Evolutionary conservation across 2,888 invertebrate species (phyloP), one percentile per base, ranked within the genome.

Genomic region (Patella ulyssiponensis): DNA sequence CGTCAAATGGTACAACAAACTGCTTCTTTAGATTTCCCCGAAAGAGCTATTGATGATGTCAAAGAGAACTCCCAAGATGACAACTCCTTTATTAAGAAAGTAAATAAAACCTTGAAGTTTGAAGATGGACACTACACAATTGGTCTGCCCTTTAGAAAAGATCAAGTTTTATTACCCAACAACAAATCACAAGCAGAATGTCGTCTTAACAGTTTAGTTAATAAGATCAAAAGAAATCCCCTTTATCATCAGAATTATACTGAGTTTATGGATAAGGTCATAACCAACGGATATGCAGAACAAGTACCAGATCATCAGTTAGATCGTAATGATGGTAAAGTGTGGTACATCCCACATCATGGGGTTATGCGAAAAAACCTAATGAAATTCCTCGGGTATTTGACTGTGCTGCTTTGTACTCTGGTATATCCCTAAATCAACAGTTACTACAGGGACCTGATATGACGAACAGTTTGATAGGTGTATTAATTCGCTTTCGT

Each of bases 311-410:
- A 69, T n/a, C 33, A 2, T 33, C 33, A 33, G 33, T 33, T 33
- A 33, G 2, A 33, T 33, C 33, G 33, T 33, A 33, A 33, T 33
- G 33, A 33, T 33, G 33, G 33, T 33, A 33, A 33, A 33, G 33
- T 33, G 33, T 82, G 82, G 81, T 83, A 83, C 75, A n/a, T 83
- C 2, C 81, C 79, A 53, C 75, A 76, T n/a, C 78, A 76, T 69
- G 80, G 79, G 14, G 78, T 70, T 80, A 83, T 64, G 80, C 77
- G 15, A 54, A 77, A 54, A 82, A 82, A 52, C n/a, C 20, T 23
- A 80, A 82, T 51, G 81, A 82, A 23, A 9, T 76, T 5, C 20
- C 81, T n/a, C 70, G 81, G n/a, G 81, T 82, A n/a, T 81, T 81
- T 70, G 81, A 82, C 69, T 81, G 81, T 73, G 77, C 81, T 5